Conservation (phyloP, 2,888 invertebrate genomes). For the Thymelicus sylvestris region DNA sequence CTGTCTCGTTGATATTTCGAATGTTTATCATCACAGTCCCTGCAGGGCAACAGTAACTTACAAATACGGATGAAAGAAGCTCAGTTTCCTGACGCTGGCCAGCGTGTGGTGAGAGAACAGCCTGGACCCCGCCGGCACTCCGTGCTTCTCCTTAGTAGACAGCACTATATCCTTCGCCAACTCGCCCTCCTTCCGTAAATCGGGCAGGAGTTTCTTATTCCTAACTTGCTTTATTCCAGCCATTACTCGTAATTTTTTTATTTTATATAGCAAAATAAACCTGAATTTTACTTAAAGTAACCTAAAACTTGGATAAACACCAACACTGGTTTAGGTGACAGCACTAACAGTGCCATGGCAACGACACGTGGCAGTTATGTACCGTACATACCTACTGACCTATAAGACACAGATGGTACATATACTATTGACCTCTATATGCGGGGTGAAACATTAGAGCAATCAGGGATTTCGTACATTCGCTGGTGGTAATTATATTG, state of each 20-base stretch:
- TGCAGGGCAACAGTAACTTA: conserved; percentile 52
- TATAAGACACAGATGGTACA: no score
- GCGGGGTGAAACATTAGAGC: no score
- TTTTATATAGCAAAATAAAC: conserved; percentile 31
- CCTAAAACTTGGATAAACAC: conserved; percentile 5
- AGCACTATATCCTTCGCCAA: conserved; percentile 69
- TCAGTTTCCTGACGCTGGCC: conserved; percentile 80
- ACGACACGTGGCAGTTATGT: background rate
- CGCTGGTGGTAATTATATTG: no score
- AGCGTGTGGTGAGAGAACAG: conserved; percentile 86
- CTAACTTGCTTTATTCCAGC: conserved; percentile 65
- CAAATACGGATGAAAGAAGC: conserved; percentile 74
- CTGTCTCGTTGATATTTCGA: no score
- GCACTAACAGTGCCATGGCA: conserved; percentile 15
- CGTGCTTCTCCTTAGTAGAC: conserved; percentile 70
- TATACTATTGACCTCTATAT: no score
- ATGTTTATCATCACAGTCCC: no score
- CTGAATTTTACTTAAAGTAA: conserved; percentile 41
- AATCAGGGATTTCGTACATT: no score
- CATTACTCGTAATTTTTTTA: conserved; percentile 51
- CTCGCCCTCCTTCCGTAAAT: conserved; percentile 72
- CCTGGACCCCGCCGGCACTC: conserved; percentile 73
- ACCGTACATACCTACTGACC: no score
- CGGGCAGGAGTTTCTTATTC: conserved; percentile 74
- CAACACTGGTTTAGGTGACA: background rate